phyloP scores from a whole-genome alignment of 2,113 vertebrate species.

The Lanius ludovicianus region DNA sequence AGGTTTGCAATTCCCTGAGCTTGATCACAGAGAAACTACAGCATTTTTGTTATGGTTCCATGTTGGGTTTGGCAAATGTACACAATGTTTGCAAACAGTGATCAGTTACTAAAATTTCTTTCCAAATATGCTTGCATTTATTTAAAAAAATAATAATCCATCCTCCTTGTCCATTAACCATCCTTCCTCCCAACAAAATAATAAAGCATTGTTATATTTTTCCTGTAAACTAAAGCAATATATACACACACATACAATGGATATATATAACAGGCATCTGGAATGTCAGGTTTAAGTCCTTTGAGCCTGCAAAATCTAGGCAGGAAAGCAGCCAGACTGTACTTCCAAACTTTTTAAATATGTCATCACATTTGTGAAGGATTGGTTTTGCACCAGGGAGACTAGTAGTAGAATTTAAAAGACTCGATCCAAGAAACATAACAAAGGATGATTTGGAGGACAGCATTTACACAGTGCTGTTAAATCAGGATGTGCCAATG shows the following conservation, averaged over 20 bases:
- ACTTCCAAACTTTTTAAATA: not conserved
- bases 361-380: not conserved
- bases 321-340: not conserved
- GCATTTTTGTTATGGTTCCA: not conserved
- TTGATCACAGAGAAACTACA: not conserved
- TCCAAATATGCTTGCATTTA: not conserved
- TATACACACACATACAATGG: accelerated
- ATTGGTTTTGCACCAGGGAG: not conserved
- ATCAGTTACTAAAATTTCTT: not conserved
- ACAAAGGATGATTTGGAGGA: not conserved
- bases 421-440: not conserved
- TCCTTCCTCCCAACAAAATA: not conserved
- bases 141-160: not conserved
- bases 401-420: not conserved
- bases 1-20: not conserved
- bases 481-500: not conserved
- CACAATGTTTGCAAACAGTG: not conserved
- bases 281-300: not conserved
- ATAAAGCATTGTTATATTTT: not conserved
- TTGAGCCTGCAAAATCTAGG: not conserved
- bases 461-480: not conserved
- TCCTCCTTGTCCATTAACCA: not conserved
- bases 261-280: not conserved
- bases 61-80: not conserved
- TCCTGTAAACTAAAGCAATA: not conserved